Evolutionary conservation across 1,140 invertebrate genomes (phyloP).

Genomic region (Cecropterus lyciades): DNA sequence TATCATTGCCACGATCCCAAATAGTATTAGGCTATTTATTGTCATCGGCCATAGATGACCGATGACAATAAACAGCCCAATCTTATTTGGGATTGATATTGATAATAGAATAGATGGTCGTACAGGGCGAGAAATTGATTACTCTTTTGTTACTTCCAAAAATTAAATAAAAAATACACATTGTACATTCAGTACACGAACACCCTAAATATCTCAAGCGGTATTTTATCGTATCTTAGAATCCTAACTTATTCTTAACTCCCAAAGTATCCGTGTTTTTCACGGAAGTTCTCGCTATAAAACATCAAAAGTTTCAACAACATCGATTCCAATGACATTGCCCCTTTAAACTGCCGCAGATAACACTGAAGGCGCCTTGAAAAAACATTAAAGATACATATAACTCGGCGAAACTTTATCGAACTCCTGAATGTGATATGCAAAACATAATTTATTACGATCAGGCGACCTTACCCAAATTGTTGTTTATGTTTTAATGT

Average conservation of each 20-base stretch:
- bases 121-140: too few relatives aligned
- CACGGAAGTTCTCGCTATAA: slow-evolving; percentile 24
- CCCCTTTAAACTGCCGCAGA: slow-evolving; percentile 30
- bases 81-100: too few relatives aligned
- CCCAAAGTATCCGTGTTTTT: slow-evolving; percentile 24
- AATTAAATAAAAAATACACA: too few relatives aligned
- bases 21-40: too few relatives aligned
- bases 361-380: slow-evolving; percentile 26
- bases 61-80: too few relatives aligned
- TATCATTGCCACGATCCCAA: too few relatives aligned
- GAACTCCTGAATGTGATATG: slow-evolving; percentile 42
- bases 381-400: slow-evolving; percentile 18
- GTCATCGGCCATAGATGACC: too few relatives aligned
- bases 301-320: slow-evolving; percentile 33
- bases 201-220: not conserved
- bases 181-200: too few relatives aligned
- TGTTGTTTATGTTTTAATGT: slow-evolving; percentile 39
- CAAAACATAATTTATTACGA: slow-evolving; percentile 43
- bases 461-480: slow-evolving; percentile 23
- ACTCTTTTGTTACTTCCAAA: too few relatives aligned
- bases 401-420: slow-evolving; percentile 36
- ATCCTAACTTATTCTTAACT: slow-evolving; percentile 18
- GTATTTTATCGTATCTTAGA: slow-evolving; percentile 14
- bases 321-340: slow-evolving; percentile 25
- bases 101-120: too few relatives aligned